Evolutionary conservation across 2,113 vertebrate species (phyloP).

Genomic region (Saguinus imperator): DNA sequence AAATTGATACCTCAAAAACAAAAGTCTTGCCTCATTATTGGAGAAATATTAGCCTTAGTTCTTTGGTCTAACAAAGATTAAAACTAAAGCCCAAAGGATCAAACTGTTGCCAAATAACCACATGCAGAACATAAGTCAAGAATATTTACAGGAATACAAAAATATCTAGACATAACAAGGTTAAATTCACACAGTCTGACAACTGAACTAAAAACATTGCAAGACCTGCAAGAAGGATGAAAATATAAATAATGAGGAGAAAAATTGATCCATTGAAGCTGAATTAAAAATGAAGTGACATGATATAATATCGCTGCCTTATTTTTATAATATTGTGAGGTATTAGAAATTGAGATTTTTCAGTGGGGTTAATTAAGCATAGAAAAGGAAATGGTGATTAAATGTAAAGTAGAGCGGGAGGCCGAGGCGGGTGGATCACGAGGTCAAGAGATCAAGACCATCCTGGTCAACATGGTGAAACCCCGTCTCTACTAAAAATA

Average conservation of each 20-base stretch:
- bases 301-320: neutral
- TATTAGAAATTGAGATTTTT: neutral
- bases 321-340: neutral
- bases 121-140: neutral
- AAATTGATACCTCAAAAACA: neutral
- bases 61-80: neutral
- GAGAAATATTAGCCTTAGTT: neutral
- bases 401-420: neutral
- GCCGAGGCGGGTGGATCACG: no score
- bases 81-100: neutral
- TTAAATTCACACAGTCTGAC: neutral
- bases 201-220: neutral
- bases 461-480: no score
- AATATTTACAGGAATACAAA: neutral
- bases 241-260: neutral
- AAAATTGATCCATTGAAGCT: neutral
- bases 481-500: no score
- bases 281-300: neutral
- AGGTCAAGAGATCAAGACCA: no score
- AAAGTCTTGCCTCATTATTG: neutral
- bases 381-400: neutral
- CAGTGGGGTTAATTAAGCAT: neutral
- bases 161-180: neutral
- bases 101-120: neutral
- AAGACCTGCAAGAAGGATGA: neutral